Conservation (phyloP, 2,888 invertebrate species). For the Philopedon plagiatum region DNA sequence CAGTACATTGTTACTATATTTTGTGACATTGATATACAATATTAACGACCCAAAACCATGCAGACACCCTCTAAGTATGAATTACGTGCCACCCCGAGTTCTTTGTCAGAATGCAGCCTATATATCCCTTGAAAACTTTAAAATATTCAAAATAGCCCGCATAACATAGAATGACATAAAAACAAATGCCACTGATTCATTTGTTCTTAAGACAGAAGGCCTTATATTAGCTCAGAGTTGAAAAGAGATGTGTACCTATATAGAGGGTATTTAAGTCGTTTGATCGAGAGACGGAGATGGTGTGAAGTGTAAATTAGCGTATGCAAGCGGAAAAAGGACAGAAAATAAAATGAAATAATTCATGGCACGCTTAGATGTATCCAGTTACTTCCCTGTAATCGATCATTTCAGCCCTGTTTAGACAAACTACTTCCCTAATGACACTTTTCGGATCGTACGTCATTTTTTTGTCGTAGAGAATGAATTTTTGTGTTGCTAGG, state of each 20-base stretch:
- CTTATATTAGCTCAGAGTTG: not conserved
- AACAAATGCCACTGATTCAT: constrained; percentile 48
- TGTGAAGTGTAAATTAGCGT: not conserved
- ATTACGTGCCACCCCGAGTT: constrained; percentile 2
- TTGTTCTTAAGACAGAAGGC: constrained; percentile 29
- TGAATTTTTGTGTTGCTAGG: too few species aligned
- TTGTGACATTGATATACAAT: not conserved
- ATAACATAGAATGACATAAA: constrained; percentile 50
- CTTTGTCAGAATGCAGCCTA: not conserved
- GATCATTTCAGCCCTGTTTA: constrained; percentile 61
- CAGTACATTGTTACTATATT: too few species aligned
- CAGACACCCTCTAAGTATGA: not conserved
- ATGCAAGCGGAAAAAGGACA: not conserved
- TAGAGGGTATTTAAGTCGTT: not conserved
- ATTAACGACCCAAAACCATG: not conserved
- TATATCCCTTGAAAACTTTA: too few species aligned
- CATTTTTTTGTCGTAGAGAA: constrained; percentile 40
- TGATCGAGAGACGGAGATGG: not conserved
- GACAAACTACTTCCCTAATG: constrained; percentile 62
- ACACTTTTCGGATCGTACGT: constrained; percentile 50
- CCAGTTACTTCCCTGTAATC: constrained; percentile 60
- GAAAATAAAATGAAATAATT: not conserved
- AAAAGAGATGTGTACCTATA: not conserved
- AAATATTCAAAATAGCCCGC: constrained; percentile 49
- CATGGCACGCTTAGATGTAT: constrained; percentile 48